phyloP scores from a whole-genome alignment of 1,140 invertebrate species.

The Augochlora pura region DNA sequence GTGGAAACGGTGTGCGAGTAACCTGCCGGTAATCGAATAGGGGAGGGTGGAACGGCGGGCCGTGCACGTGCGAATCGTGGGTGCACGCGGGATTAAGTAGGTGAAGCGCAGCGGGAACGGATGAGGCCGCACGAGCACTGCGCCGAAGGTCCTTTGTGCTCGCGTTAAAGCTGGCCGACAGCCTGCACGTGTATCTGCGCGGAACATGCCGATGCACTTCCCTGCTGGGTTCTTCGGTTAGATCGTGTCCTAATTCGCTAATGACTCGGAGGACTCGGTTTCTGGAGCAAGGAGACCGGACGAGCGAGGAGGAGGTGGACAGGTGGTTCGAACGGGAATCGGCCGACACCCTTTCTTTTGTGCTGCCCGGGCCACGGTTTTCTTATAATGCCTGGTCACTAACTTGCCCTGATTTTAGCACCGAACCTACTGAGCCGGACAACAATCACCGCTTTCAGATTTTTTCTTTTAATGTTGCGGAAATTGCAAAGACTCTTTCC shows the following conservation, averaged over 20 bases:
- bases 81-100: slow-evolving; percentile 1
- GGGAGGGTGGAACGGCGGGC: too few relatives aligned
- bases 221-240: background rate
- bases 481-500: too few relatives aligned
- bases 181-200: background rate
- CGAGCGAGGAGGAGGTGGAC: background rate
- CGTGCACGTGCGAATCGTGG: background rate
- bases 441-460: too few relatives aligned
- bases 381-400: too few relatives aligned
- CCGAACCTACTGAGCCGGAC: too few relatives aligned
- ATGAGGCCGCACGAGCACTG: background rate
- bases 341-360: too few relatives aligned
- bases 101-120: background rate
- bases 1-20: background rate
- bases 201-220: slow-evolving; percentile 25
- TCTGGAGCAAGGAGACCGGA: slow-evolving; percentile 40
- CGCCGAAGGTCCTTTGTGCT: background rate
- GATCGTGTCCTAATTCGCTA: slow-evolving; percentile 69
- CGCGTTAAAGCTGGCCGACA: background rate
- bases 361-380: too few relatives aligned
- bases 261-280: slow-evolving; percentile 58
- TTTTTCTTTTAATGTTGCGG: too few relatives aligned
- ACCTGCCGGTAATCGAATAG: too few relatives aligned
- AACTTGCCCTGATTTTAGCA: background rate
- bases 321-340: background rate